Base-by-base conservation (phyloP, 2,113 vertebrate species). In the Thryonomys swinderianus region DNA sequence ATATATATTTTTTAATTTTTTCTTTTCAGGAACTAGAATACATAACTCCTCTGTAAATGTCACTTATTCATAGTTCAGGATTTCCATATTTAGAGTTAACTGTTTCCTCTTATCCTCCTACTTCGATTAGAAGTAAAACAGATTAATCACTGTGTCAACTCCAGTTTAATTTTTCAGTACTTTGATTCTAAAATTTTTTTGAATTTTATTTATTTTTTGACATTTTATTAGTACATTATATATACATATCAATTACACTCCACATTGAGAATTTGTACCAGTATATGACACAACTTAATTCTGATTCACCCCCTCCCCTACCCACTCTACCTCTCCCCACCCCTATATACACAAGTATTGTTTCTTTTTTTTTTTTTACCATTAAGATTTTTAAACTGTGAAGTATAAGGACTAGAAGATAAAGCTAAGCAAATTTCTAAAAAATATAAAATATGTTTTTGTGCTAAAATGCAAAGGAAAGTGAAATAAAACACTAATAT, bases 381-480 rank as follows among this genome's bases (percentile, higher is more conserved):
- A n/a, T n/a, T n/a, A n/a, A 91, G 32, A 5, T 34, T 94, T 88
- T 93, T 51, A 90, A 93, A 93, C 30, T 89, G 9, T 88, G 57
- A 94, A 79, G 81, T 81, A 87, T 87, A 84, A 74, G 42, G 10
- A 23, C 37, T 82, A 76, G 34, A 92, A 74, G 18, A 85, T 3
- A 59, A 78, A 76, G 85, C 7, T 88, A 93, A 78, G 57, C 16
- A 67, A 3, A 69, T 89, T 66, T 91, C 71, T 42, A 20, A 12
- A 73, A 71, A 53, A 79, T 82, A 71, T 18, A 59, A 37, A 96
- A 87, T 74, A 83, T 83, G 73, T 94, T 51, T 48, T 89, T 21
- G 17, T 76, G 88, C 11, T 48, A 91, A 73, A 69, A 30, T 2
- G 12, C n/a, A 90, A 94, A 30, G 17, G 90, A 32, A 89, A 67